Conservation (phyloP, 2,113 vertebrate species). For the Vimba vimba region DNA sequence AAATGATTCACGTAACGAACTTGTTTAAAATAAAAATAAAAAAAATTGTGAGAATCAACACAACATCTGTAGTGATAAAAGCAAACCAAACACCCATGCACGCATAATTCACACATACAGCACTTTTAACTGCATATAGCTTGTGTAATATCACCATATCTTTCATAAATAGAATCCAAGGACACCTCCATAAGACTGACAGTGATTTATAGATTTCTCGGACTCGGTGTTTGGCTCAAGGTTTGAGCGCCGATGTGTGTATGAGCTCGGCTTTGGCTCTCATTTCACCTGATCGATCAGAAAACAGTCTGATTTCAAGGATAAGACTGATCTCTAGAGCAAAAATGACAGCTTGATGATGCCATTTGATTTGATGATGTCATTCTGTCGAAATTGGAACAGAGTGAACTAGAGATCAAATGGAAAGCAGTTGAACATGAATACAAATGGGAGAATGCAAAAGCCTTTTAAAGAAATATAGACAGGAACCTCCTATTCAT, state of each 20-base stretch:
- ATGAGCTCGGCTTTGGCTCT: slow-evolving; percentile 2
- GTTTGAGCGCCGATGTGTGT: slow-evolving; percentile 11
- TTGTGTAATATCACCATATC: not conserved
- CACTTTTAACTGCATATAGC: not conserved
- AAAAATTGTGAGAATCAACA: too few relatives aligned
- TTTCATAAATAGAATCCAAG: slow-evolving; percentile 3
- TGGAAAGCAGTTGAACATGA: not conserved
- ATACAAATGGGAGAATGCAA: not conserved
- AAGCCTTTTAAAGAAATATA: slow-evolving; percentile 9
- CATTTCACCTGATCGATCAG: slow-evolving; percentile 30
- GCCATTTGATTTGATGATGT: not conserved
- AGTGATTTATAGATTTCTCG: slow-evolving; percentile 22
- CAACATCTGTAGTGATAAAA: not conserved
- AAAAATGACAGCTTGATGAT: slow-evolving; percentile 29
- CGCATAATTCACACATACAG: not conserved
- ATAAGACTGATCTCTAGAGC: slow-evolving; percentile 20
- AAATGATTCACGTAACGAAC: too few relatives aligned
- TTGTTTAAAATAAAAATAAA: too few relatives aligned
- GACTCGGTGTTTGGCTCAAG: slow-evolving; percentile 7
- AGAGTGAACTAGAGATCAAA: not conserved
- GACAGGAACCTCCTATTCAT: slow-evolving; percentile 5
- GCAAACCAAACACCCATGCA: not conserved
- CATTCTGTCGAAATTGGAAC: slow-evolving; percentile 3
- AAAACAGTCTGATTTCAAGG: slow-evolving; percentile 30
- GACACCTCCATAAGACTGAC: slow-evolving; percentile 20